These are phyloP conservation scores for Lucifuga dentata DNA, from an alignment of 2,113 vertebrate species.

Conservation along the genomic window DNA sequence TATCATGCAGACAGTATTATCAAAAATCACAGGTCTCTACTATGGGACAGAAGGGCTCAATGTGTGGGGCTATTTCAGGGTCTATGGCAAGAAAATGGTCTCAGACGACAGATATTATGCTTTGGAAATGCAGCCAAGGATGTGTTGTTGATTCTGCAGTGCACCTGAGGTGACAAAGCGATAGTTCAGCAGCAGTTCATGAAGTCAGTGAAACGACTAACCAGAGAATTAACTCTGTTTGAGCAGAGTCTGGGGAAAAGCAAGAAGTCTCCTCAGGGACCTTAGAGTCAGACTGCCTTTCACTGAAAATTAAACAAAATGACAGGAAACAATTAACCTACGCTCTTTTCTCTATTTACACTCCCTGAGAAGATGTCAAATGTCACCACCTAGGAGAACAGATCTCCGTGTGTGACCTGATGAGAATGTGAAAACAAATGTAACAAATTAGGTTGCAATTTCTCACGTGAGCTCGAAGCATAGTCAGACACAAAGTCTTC, in stretches of 20 bases:
- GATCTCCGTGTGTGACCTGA: conserved; percentile 34
- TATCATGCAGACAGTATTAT: conserved; percentile 33
- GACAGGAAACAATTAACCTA: conserved; percentile 75
- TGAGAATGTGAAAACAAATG: neutral
- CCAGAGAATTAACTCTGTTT: conserved; percentile 11
- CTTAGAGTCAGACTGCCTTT: conserved; percentile 23
- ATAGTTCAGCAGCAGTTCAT: conserved; percentile 21
- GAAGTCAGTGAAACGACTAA: conserved; percentile 33
- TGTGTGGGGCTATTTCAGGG: conserved; percentile 18
- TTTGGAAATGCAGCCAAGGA: neutral
- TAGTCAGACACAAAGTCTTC: no score
- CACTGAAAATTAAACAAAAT: conserved; percentile 67
- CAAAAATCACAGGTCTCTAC: conserved; percentile 26
- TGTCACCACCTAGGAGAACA: conserved; percentile 43
- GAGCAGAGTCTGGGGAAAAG: conserved; percentile 20
- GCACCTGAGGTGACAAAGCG: conserved; percentile 20
- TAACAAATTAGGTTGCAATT: no score
- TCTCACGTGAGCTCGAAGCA: no score
- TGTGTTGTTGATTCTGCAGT: conserved; percentile 20
- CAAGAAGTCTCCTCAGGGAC: conserved; percentile 16
- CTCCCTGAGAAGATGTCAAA: conserved; percentile 53
- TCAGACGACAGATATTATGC: neutral
- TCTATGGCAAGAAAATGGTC: conserved; percentile 11
- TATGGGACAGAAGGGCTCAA: conserved; percentile 1
- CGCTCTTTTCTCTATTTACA: conserved; percentile 39